Conservation (phyloP, 2,797 vertebrate species). For the Notolabrus celidotus region DNA sequence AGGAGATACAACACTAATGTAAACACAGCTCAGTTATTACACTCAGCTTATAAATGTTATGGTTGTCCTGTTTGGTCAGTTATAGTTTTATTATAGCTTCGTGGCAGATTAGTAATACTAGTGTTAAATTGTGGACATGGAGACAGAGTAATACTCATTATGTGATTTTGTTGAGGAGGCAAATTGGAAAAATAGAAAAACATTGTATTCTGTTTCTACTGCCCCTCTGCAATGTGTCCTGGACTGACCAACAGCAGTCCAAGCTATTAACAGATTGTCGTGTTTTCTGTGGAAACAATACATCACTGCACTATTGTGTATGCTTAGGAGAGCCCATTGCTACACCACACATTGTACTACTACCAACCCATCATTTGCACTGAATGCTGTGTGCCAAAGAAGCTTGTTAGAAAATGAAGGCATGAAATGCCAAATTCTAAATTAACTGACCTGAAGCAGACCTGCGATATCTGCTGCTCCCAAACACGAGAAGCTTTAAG, state of each 20-base stretch:
- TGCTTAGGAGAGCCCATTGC: constrained; percentile 33
- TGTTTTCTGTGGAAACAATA: constrained; percentile 47
- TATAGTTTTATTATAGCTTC: neutral
- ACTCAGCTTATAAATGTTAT: neutral
- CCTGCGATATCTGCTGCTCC: constrained; percentile 61
- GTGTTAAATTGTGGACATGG: neutral
- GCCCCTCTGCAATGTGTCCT: constrained; percentile 13
- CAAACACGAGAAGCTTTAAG: constrained; percentile 70
- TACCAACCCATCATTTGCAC: constrained; percentile 56
- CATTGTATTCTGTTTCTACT: neutral
- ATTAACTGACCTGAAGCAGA: constrained; percentile 73
- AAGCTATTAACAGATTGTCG: constrained; percentile 28
- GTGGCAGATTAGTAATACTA: constrained; percentile 5
- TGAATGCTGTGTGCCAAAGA: constrained; percentile 55
- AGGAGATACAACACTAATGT: too few relatives aligned
- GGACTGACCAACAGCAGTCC: constrained; percentile 17
- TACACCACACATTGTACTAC: constrained; percentile 53
- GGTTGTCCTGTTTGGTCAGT: neutral
- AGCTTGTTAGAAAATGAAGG: constrained; percentile 64
- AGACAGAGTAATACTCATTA: neutral
- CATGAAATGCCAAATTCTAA: constrained; percentile 67
- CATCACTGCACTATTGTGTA: constrained; percentile 40
- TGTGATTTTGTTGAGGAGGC: constrained; percentile 7
- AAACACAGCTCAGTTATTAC: too few relatives aligned
- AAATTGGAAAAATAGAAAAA: constrained; percentile 17